A percentile compares a stretch with the other conserved stretches of the same genome.
Evolutionary conservation across 2,113 vertebrate species (phyloP).

Genomic region (Spermophilus dauricus): DNA sequence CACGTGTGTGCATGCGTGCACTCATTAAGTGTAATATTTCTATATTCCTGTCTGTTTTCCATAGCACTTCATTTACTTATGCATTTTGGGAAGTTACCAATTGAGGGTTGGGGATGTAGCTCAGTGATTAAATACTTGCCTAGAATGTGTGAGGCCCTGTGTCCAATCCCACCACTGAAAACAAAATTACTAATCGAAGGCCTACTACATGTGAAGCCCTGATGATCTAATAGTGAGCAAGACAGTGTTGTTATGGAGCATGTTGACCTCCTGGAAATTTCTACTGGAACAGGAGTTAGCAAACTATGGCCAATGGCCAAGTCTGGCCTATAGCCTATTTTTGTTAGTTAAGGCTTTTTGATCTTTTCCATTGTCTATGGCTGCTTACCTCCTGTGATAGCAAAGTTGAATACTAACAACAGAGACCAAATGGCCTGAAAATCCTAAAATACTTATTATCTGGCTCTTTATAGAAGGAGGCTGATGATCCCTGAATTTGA

Average conservation of each 20-base stretch:
- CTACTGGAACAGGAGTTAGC: not conserved
- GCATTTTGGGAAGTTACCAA: not conserved
- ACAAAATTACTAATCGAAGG: not conserved
- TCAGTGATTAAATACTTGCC: too few species aligned
- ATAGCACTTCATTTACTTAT: not conserved
- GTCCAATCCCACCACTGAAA: not conserved
- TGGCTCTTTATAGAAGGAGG: constrained; percentile 14
- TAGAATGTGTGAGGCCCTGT: not conserved
- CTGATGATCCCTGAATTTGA: not conserved
- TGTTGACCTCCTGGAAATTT: constrained; percentile 1
- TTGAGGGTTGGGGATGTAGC: not conserved
- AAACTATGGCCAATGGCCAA: not conserved
- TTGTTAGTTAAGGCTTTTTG: not conserved
- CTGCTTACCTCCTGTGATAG: not conserved
- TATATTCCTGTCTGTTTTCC: not conserved
- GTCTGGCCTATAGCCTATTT: not conserved
- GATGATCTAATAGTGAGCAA: not conserved
- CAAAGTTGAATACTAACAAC: constrained; percentile 1
- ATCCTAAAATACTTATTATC: constrained; percentile 31
- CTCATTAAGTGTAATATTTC: not conserved
- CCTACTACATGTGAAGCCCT: not conserved
- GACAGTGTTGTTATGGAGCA: not conserved
- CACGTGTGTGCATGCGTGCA: not conserved
- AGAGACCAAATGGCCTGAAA: not conserved
- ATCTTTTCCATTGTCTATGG: not conserved